phyloP scores from a whole-genome alignment of 2,888 invertebrate species.

The Drosophila neutralis region DNA sequence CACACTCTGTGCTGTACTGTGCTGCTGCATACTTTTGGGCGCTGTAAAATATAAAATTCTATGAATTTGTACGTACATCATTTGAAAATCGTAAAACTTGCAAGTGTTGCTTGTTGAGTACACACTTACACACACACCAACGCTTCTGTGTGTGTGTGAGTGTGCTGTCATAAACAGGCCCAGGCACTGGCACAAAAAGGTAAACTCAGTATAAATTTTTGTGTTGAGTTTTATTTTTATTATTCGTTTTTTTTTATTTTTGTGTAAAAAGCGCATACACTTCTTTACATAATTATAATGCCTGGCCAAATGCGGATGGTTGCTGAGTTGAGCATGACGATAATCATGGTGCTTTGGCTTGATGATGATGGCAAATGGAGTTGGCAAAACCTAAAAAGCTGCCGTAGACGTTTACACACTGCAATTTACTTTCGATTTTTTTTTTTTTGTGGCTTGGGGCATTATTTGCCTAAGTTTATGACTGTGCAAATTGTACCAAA shows the following conservation, averaged over 20 bases:
- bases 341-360: slow-evolving; percentile 22
- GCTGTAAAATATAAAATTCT: slow-evolving; percentile 83
- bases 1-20: not conserved
- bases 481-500: slow-evolving; percentile 57
- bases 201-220: slow-evolving; percentile 42
- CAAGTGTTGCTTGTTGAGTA: slow-evolving; percentile 64
- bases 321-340: slow-evolving; percentile 28
- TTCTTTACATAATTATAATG: slow-evolving; percentile 73
- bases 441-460: not conserved
- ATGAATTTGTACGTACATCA: slow-evolving; percentile 82
- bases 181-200: slow-evolving; percentile 63
- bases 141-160: slow-evolving; percentile 14
- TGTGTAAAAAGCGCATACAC: slow-evolving; percentile 66
- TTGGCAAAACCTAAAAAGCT: slow-evolving; percentile 8
- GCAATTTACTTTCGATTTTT: slow-evolving; percentile 34
- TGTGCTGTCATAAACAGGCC: slow-evolving; percentile 71
- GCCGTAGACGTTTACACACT: slow-evolving; percentile 40
- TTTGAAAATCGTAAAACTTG: slow-evolving; percentile 83
- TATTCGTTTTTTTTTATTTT: slow-evolving; percentile 56
- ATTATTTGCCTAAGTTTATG: slow-evolving; percentile 70
- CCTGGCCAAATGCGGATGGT: slow-evolving; percentile 58
- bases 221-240: slow-evolving; percentile 50
- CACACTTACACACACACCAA: slow-evolving; percentile 10
- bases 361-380: slow-evolving; percentile 48
- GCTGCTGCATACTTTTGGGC: slow-evolving; percentile 72